Base-by-base conservation (phyloP, 2,888 invertebrate genomes). In the Acronicta leporina region DNA sequence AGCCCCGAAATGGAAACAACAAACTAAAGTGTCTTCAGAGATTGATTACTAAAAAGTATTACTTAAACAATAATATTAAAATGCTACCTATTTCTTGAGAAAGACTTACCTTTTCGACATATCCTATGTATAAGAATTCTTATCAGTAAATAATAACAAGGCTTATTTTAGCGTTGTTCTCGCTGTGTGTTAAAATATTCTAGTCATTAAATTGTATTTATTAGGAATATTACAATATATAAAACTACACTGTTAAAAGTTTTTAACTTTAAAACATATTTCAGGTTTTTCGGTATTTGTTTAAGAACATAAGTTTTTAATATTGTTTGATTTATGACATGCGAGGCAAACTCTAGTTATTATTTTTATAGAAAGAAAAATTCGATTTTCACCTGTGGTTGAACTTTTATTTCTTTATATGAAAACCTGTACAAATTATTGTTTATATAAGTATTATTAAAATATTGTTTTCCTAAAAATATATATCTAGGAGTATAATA, bases 31-130 rank as follows among this genome's bases (percentile, higher is more conserved):
- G 73, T 77, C 77, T 75, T 74, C 69, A 65, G 65, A 63, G 54
- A 63, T 51, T 79, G 67, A 77, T 63, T 67, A 68, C 56, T 42
- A 71, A 64, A 63, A 45, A 61, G 41, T 58, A 67, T 48, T 61
- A 57, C 54, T 64, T 43, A 56, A 44, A 53, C 30, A 53, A 42
- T 42, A 50, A 44, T 38, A 62, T 64, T 45, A 56, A 66, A n/a
- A 68, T 46, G 64, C 64, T 75, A 75, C 51, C 61, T 75, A 75
- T 69, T 73, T 78, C 79, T 75, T 77, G 63, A 69, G 48, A 77
- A 85, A 85, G 86, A 87, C 86, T 86, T 84, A 75, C 59, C 72
- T 77, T 71, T 75, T 64, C 77, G 74, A 90, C 90, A 89, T 91
- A 91, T 90, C 91, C 80, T 86, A 82, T 69, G 25, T 58, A 73